Evolutionary conservation across 1,140 invertebrate genomes (phyloP).

Genomic region (Zaprionus gabonicus): DNA sequence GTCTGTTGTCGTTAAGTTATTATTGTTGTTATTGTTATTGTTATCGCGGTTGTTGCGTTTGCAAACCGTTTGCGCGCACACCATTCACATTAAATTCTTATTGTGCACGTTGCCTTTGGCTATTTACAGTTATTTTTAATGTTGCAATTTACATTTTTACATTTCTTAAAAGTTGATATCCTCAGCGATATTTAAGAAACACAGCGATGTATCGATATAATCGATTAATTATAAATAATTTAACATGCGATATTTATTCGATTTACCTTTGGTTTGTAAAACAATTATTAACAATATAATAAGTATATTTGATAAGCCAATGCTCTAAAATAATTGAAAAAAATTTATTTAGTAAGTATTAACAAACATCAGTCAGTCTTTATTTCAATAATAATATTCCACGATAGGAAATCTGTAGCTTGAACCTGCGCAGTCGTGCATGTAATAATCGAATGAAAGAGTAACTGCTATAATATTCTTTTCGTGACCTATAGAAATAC

Average conservation of each 20-base stretch:
- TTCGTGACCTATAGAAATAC: slow-evolving; percentile 15
- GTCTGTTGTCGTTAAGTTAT: slow-evolving; percentile 48
- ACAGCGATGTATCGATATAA: slow-evolving; percentile 47
- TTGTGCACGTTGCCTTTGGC: slow-evolving; percentile 58
- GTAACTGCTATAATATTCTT: slow-evolving; percentile 4
- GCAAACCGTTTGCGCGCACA: slow-evolving; percentile 59
- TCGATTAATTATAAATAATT: slow-evolving; percentile 22
- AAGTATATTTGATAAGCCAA: not conserved
- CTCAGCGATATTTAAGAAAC: slow-evolving; percentile 47
- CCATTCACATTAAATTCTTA: slow-evolving; percentile 48
- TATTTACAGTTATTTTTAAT: slow-evolving; percentile 61
- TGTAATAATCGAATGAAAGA: slow-evolving; percentile 8
- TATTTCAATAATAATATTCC: not conserved
- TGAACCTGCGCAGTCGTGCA: not conserved
- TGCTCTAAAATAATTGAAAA: not conserved
- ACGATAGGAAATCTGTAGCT: not conserved
- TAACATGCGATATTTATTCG: slow-evolving; percentile 23
- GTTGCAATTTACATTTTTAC: slow-evolving; percentile 76
- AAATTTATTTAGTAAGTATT: not conserved
- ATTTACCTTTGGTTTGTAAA: not conserved
- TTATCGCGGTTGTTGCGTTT: slow-evolving; percentile 51
- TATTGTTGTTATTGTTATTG: slow-evolving; percentile 60
- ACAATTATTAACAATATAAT: not conserved
- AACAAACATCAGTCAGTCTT: not conserved
- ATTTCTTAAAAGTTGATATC: slow-evolving; percentile 75